Base-by-base conservation (phyloP, 2,888 invertebrate genomes). In the Helleia helle region DNA sequence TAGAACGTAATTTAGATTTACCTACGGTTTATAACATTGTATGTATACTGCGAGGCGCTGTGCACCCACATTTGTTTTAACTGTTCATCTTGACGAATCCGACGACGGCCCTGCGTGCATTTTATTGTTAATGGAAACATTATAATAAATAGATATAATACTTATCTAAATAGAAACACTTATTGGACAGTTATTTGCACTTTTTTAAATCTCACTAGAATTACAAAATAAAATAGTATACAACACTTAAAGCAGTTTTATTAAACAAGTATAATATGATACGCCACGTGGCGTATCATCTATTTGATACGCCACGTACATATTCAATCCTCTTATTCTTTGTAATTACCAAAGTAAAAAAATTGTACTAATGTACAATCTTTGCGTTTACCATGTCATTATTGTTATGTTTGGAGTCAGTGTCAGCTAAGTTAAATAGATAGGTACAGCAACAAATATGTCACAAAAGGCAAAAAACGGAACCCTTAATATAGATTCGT, bases 131-230 rank as follows among this genome's bases (percentile, higher is more conserved):
- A 9, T 7, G 11, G 12, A 0, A 22, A 15, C 17, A 9, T 11
- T 17, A 11, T 2, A 8, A 4, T 31, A 25, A 29, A 25, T 25
- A 25, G 26, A 12, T 39, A 24, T 15, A 25, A 25, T 25, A 14
- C 25, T 11, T 15, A 17, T 26, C 14, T 14, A 36, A 22, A 36
- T n/a, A 11, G 13, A 36, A 12, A 38, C 38, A 30, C 28, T 29
- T 28, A 27, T 34, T 42, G 36, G 52, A 56, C 18, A 58, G 68
- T 73, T 61, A 64, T 75, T 76, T 75, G 77, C 77, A 77, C 77
- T 73, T 76, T 77, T 74, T 74, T 73, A 74, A 73, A 59, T 61
- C 57, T 65, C 59, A 60, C 57, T 57, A 59, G 57, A 53, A 51
- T 51, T 56, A 56, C 54, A 43, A 49, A 54, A 54, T 56, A 58